Percentiles rank a stretch among this genome's conserved stretches.
These are phyloP conservation scores for Notechis scutatus DNA, from an alignment of 2,113 vertebrate species.

Conservation along the genomic window DNA sequence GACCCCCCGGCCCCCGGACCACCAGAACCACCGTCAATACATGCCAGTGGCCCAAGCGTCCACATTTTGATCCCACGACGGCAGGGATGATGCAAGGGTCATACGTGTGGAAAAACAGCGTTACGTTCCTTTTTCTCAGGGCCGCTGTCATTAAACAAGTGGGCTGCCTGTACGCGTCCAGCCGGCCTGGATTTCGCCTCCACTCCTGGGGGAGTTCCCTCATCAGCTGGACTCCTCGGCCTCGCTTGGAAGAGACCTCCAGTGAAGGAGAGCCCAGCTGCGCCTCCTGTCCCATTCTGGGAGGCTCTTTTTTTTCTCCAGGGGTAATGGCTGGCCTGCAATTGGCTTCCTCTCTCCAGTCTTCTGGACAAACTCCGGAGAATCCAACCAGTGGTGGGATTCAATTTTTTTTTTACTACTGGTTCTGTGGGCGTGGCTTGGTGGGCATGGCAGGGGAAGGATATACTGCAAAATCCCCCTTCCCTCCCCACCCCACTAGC, in stretches of 20 bases:
- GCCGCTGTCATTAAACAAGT: not conserved
- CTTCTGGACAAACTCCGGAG: not conserved
- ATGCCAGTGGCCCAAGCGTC: fast-evolving
- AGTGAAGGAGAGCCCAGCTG: not conserved
- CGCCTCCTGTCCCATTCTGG: not conserved
- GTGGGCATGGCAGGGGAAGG: too few species aligned
- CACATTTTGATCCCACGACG: not conserved
- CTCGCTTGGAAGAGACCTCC: too few species aligned
- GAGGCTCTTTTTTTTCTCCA: not conserved
- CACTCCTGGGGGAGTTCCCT: not conserved
- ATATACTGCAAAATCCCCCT: too few species aligned
- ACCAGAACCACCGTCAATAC: not conserved
- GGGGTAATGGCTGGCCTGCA: not conserved
- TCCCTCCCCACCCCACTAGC: too few species aligned
- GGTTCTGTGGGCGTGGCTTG: too few species aligned
- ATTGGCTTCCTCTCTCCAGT: not conserved
- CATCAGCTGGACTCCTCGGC: too few species aligned
- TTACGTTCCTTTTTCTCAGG: too few species aligned
- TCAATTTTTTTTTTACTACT: too few species aligned
- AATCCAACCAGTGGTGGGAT: not conserved
- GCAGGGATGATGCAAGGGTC: not conserved
- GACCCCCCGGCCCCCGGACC: not conserved
- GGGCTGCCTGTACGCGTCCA: not conserved
- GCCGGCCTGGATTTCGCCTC: not conserved
- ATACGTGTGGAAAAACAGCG: too few species aligned